Base-by-base conservation (phyloP, 2,113 vertebrate species). In the Chascanopsetta lugubris region DNA sequence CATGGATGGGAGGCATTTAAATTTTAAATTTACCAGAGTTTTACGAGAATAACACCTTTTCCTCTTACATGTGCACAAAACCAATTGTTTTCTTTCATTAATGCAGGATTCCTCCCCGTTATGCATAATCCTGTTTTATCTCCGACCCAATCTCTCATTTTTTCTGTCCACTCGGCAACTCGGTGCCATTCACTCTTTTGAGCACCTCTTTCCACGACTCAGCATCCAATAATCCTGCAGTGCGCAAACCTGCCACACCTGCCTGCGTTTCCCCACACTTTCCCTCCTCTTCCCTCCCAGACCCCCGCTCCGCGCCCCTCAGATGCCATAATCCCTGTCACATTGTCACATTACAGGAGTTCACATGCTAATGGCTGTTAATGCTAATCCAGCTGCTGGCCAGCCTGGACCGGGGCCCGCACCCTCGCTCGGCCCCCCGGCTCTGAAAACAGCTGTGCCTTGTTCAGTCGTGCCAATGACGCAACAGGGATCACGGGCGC, bases 291-390 rank as follows among this genome's bases (percentile, higher is more conserved):
- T 75, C 30, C 24, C 22, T 49, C 42, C 57, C 71, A 29, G 60
- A n/a, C 57, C 61, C 70, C 57, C 72, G 66, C 68, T 72, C 43
- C 67, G 69, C 59, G 62, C 59, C 82, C n/a, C 79, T 68, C 71
- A 77, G 72, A 80, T 64, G 77, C 75, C 79, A 71, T 87, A 87
- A 89, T 89, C 87, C 79, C 60, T 87, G 82, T 86, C 89, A 90
- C 88, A 90, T 86, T 91, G 89, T 89, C 86, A 85, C 61, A 87
- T 89, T 89, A 90, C 87, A 79, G 77, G 79, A 86, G 85, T 87
- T 89, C 89, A 91, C 78, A 85, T 85, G 88, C 84, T 89, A 90
- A 90, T 88, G 77, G 80, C 68, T n/a, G 75, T 62, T 75, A 56
- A 65, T 58, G 78, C 83, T 89, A 90, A 90, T 90, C 86, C 87